These are phyloP conservation scores for Pseudococcus longispinus DNA, from an alignment of 2,888 invertebrate species.

Conservation along the genomic window DNA sequence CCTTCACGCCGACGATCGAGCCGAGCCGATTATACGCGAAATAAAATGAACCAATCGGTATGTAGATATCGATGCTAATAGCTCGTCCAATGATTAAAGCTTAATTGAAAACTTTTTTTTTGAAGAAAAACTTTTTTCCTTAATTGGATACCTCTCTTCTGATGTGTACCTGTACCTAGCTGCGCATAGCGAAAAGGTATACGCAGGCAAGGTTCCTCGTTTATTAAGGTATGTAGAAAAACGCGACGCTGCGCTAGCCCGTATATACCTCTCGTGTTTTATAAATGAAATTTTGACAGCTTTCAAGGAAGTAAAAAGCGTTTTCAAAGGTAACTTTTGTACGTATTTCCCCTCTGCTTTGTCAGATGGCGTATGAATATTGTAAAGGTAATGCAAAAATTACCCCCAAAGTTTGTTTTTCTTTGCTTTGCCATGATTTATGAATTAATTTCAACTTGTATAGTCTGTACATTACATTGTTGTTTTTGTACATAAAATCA, in stretches of 20 bases:
- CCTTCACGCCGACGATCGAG: not conserved
- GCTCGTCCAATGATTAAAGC: not conserved
- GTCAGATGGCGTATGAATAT: not conserved
- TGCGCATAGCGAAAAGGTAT: not conserved
- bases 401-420: not conserved
- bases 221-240: not conserved
- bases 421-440: slow-evolving; percentile 1
- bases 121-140: not conserved
- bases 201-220: not conserved
- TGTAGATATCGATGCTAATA: not conserved
- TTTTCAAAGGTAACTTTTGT: not conserved
- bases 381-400: not conserved
- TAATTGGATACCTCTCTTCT: not conserved
- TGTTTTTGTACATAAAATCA: too few species aligned
- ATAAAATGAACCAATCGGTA: not conserved
- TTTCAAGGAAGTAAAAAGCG: not conserved
- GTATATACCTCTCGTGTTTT: not conserved
- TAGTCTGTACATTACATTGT: not conserved
- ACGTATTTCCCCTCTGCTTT: not conserved
- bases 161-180: not conserved
- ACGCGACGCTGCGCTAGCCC: not conserved
- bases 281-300: slow-evolving; percentile 11
- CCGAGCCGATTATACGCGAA: not conserved
- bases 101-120: slow-evolving; percentile 2
- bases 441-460: not conserved